Evolutionary conservation across 2,888 invertebrate genomes (phyloP).

Genomic region (Agrochola lychnidis): DNA sequence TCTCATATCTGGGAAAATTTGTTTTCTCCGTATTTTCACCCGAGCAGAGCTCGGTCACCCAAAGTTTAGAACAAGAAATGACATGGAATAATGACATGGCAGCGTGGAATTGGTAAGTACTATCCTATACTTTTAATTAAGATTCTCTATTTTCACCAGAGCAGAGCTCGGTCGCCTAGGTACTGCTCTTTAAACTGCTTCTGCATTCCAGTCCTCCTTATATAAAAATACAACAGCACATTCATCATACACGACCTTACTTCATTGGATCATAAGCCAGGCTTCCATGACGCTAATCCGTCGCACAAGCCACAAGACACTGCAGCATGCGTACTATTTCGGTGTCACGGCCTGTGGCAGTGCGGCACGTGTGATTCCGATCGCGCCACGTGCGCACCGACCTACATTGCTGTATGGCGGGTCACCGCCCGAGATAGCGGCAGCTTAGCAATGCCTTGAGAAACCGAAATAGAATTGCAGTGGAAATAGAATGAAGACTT

Average conservation of each 20-base stretch:
- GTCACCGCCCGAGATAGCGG: conserved; percentile 62
- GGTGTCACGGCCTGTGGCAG: conserved; percentile 68
- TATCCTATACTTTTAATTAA: no score
- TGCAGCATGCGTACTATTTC: conserved; percentile 51
- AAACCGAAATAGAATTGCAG: conserved; percentile 60
- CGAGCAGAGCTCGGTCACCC: no score
- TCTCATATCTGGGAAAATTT: no score
- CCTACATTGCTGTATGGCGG: conserved; percentile 65
- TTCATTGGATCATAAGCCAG: background rate
- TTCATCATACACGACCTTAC: background rate
- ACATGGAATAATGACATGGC: no score
- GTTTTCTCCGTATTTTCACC: no score
- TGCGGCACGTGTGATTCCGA: conserved; percentile 64
- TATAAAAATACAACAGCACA: background rate
- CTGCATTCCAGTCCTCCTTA: background rate
- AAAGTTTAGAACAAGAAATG: no score
- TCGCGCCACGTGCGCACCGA: conserved; percentile 68
- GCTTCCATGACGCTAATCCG: conserved; percentile 24
- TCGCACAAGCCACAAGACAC: conserved; percentile 24
- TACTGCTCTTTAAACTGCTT: background rate
- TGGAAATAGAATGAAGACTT: conserved; percentile 44
- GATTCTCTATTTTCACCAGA: no score
- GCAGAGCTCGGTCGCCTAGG: no score
- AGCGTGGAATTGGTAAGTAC: no score
- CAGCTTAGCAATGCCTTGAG: conserved; percentile 41